These are phyloP conservation scores for Alsophila aescularia DNA, from an alignment of 2,888 invertebrate species.

Conservation along the genomic window DNA sequence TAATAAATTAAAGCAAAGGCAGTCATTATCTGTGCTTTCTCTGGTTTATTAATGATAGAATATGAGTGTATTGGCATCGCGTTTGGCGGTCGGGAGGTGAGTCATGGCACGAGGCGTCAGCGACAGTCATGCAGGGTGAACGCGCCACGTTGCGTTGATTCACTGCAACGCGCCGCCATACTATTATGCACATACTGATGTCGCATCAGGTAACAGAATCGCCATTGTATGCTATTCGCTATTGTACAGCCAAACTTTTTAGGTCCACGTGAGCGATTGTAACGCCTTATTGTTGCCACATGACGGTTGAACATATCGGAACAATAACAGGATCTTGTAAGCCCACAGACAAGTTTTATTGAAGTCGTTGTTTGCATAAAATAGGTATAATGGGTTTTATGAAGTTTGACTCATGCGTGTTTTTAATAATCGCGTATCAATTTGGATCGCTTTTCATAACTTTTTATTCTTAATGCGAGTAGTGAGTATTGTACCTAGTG, in stretches of 20 bases:
- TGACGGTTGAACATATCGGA: constrained; percentile 64
- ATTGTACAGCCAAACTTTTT: constrained; percentile 79
- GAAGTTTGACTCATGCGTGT: constrained; percentile 22
- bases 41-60: constrained; percentile 61
- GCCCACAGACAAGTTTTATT: constrained; percentile 45
- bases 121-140: constrained; percentile 60
- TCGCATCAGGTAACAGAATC: constrained; percentile 78
- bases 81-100: constrained; percentile 39
- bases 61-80: constrained; percentile 61
- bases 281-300: constrained; percentile 69
- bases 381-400: constrained; percentile 33
- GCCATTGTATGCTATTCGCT: constrained; percentile 78
- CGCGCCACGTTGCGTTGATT: constrained; percentile 47
- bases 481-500: background rate
- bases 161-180: constrained; percentile 57
- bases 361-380: constrained; percentile 28
- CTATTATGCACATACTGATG: constrained; percentile 80
- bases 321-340: constrained; percentile 66
- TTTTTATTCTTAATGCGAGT: too few species aligned
- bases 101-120: constrained; percentile 42
- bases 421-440: background rate
- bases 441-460: too few species aligned
- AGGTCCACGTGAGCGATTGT: constrained; percentile 74
- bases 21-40: constrained; percentile 56
- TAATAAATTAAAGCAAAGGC: constrained; percentile 56